Base-by-base conservation (phyloP, 2,888 invertebrate species). In the Xestoiulus laeticollis region DNA sequence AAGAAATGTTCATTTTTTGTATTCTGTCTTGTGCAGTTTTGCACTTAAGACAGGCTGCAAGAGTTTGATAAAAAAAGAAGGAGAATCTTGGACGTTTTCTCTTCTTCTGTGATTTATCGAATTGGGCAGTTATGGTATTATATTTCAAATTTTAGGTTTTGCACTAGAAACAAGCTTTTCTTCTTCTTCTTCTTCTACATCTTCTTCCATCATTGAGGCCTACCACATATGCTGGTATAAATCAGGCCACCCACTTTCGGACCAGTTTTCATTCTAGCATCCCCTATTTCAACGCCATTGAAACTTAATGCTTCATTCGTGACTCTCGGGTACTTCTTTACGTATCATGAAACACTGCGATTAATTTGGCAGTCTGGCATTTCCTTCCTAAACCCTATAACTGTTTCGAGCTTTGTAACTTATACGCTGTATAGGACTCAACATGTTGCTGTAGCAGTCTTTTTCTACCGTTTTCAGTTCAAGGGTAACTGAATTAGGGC, bases 241-340 rank as follows among this genome's bases (percentile, higher is more conserved):
- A 59, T 59, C 59, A 59, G 2, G 22, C 4, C 8, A 6, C 22
- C 59, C 59, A 59, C n/a, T 59, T 59, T 19, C 19, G n/a, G n/a
- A 59, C 19, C 59, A n/a, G 59, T 59, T 59, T 59, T n/a, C 59
- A n/a, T 59, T 59, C 59, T 59, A n/a, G n/a, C 59, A 59, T n/a
- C n/a, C n/a, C 59, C 59, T 5, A 59, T 59, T 59, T n/a, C 22
- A 59, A 59, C 59, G 59, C 59, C 19, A 59, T 59, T 59, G 59
- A 59, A 59, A 59, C 59, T 59, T 59, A 59, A 59, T 59, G 59
- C 8, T 59, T 59, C 59, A n/a, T 59, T 59, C 59, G 59, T 59
- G 59, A 59, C 59, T 59, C 59, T 19, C n/a, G n/a, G n/a, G 59
- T 19, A 59, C 59, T 59, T 59, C 59, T 59, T 48, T 59, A 6